Base-by-base conservation (phyloP, 2,888 invertebrate genomes). In the Drosophila glabriapex region DNA sequence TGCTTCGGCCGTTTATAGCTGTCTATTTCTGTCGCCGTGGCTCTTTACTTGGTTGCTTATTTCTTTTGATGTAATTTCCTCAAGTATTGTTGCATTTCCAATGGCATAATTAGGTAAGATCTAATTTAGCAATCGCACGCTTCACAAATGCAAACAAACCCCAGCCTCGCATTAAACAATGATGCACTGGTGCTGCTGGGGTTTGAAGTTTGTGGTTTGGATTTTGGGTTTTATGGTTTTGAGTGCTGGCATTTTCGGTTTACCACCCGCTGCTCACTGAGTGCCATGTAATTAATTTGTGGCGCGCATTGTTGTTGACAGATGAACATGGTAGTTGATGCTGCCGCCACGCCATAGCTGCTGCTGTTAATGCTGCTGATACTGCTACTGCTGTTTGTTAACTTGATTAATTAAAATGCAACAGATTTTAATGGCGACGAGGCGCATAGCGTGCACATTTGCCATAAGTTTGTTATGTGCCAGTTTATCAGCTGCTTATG, bases 321-420 rank as follows among this genome's bases (percentile, higher is more conserved):
- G 85, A 75, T 83, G 85, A 73, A 70, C 63, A 53, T 73, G 59
- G 70, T 69, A 41, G 56, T 56, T 63, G 66, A 56, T 54, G 67
- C 10, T 41, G 54, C 7, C 39, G 53, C 31, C 41, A 68, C 35
- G 12, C 10, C 22, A 63, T 1, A 58, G 62, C n/a, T 61, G 73
- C 41, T 52, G 61, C 68, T 28, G 64, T 77, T 74, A 31, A 0
- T 63, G 65, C n/a, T 54, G 70, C 41, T 52, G 62, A 31, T 31
- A 31, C 50, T 46, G 65, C 53, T 69, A 61, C 69, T 28, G 64
- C 79, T 75, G 85, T 85, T 85, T 85, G 85, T 86, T 88, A 85
- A 78, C 89, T 88, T 86, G 83, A 89, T 86, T 89, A 87, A 87
- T 86, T 87, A 83, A 86, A 89, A 87, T 86, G 82, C 85, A 87